Conservation (phyloP, 2,888 invertebrate species). For the Odontocerum albicorne region DNA sequence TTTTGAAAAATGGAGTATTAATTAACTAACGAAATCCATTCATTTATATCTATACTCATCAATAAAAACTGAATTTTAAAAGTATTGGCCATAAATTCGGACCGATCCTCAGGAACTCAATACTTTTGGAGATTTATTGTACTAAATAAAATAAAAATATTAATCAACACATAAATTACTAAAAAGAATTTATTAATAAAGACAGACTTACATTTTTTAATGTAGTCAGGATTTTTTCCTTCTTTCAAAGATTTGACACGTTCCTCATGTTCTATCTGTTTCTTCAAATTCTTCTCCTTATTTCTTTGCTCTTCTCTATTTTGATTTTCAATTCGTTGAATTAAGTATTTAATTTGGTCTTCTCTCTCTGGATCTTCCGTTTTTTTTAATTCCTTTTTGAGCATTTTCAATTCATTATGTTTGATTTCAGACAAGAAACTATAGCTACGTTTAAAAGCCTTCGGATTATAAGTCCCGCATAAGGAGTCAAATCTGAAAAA, state of each 20-base stretch:
- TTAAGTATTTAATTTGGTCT: slow-evolving; percentile 66
- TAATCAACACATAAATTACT: no score
- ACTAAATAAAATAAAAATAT: no score
- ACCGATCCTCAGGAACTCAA: no score
- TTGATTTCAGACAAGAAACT: slow-evolving; percentile 74
- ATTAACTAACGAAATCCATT: no score
- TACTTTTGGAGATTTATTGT: no score
- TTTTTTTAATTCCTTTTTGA: slow-evolving; percentile 63
- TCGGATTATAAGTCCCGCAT: slow-evolving; percentile 77
- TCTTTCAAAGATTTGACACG: slow-evolving; percentile 61
- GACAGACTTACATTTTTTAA: slow-evolving; percentile 74
- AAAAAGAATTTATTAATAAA: no score
- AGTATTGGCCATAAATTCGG: no score
- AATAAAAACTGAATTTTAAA: no score
- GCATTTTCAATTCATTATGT: slow-evolving; percentile 65
- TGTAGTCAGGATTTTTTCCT: slow-evolving; percentile 72
- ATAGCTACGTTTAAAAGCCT: slow-evolving; percentile 75
- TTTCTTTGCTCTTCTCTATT: slow-evolving; percentile 65
- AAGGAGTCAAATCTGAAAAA: slow-evolving; percentile 77
- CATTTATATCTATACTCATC: no score
- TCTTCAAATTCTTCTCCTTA: slow-evolving; percentile 57
- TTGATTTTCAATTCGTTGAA: slow-evolving; percentile 80
- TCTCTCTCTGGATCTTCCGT: slow-evolving; percentile 65
- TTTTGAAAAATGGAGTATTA: no score
- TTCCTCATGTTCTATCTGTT: slow-evolving; percentile 57